These are phyloP conservation scores for Maniola jurtina DNA, from an alignment of 1,140 invertebrate species.

Conservation along the genomic window DNA sequence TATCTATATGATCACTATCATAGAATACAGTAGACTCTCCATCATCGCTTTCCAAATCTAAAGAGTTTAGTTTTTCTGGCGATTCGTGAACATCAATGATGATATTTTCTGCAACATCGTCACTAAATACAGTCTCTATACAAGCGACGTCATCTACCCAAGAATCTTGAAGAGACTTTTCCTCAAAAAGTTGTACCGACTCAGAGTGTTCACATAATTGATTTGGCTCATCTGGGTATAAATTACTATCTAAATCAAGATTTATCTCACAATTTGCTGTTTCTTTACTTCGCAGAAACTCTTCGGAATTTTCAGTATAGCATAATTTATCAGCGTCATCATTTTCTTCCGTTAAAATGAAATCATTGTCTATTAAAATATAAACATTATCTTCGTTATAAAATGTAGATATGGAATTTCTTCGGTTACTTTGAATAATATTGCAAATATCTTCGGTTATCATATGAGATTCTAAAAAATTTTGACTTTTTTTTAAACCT, in stretches of 20 bases:
- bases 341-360: constrained; percentile 57
- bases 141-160: constrained; percentile 75
- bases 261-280: constrained; percentile 1
- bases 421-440: constrained; percentile 55
- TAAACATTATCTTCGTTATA: constrained; percentile 65
- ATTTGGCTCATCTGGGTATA: constrained; percentile 5
- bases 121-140: constrained; percentile 72
- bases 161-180: constrained; percentile 46
- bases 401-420: constrained; percentile 63
- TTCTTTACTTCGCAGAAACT: constrained; percentile 33
- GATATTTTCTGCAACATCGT: constrained; percentile 62
- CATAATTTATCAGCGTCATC: constrained; percentile 52
- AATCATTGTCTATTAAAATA: constrained; percentile 65
- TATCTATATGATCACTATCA: constrained; percentile 49
- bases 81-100: constrained; percentile 45
- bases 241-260: constrained; percentile 1
- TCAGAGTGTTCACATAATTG: constrained; percentile 31
- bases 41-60: constrained; percentile 29
- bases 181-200: constrained; percentile 28
- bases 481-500: constrained; percentile 36
- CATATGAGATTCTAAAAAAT: constrained; percentile 38
- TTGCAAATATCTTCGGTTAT: constrained; percentile 46
- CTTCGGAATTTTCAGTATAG: constrained; percentile 45
- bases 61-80: constrained; percentile 33
- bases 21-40: constrained; percentile 20